Evolutionary conservation across 2,113 vertebrate genomes (phyloP).

Genomic region (Dipodomys spectabilis): DNA sequence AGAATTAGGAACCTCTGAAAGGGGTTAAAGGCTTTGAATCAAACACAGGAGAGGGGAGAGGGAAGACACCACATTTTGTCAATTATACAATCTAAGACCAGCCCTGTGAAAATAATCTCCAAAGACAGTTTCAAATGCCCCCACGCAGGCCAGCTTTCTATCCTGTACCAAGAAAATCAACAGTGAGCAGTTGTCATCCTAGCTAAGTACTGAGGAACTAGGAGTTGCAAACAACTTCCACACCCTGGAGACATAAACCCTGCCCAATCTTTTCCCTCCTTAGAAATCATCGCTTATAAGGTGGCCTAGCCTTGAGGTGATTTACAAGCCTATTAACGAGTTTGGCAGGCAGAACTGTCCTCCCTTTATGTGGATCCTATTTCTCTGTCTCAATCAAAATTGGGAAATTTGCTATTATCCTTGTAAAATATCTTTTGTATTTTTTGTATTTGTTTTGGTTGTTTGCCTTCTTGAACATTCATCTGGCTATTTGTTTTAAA

Average conservation of each 20-base stretch:
- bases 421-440: conserved; percentile 48
- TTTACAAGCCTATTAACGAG: background rate
- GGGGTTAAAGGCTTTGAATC: background rate
- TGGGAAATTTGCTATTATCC: conserved; percentile 41
- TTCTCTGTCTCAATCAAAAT: conserved; percentile 13
- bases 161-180: conserved; percentile 26
- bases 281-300: conserved; percentile 48
- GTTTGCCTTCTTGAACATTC: conserved; percentile 50
- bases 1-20: background rate
- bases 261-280: background rate
- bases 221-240: conserved; percentile 42
- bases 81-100: conserved; percentile 15
- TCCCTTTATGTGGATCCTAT: background rate
- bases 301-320: background rate
- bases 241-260: conserved; percentile 27
- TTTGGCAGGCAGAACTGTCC: background rate
- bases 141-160: conserved; percentile 34
- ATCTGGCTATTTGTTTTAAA: conserved; percentile 33
- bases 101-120: background rate
- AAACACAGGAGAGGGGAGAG: background rate
- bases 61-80: conserved; percentile 27
- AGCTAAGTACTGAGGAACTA: conserved; percentile 41
- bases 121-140: background rate
- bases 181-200: background rate
- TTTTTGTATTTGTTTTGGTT: conserved; percentile 51